A percentile compares a stretch with the other conserved stretches of the same genome.
Conservation (phyloP, 2,797 vertebrate species). For the Scarus forsteni region DNA sequence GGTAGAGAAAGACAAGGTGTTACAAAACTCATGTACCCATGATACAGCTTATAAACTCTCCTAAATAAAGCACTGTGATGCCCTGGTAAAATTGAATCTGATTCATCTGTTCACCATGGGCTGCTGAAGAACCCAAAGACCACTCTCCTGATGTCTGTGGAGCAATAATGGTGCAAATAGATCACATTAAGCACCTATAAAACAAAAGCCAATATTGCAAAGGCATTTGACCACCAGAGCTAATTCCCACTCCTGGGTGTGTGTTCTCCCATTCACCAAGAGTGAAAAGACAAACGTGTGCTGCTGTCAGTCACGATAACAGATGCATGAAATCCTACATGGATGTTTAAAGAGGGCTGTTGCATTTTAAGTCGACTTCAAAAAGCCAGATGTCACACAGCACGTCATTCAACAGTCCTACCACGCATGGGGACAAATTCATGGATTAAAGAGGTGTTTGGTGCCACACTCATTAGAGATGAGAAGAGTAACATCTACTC, state of each 20-base stretch:
- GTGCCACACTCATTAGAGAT: neutral
- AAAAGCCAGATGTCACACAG: slow-evolving; percentile 8
- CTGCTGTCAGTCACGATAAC: slow-evolving; percentile 28
- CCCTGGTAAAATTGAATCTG: neutral
- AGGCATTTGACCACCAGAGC: slow-evolving; percentile 38
- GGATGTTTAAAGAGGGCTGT: slow-evolving; percentile 18
- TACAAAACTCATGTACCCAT: no score
- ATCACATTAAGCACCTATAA: slow-evolving; percentile 51
- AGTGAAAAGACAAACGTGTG: slow-evolving; percentile 2
- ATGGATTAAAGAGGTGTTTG: neutral
- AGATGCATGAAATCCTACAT: slow-evolving; percentile 15
- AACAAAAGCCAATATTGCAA: slow-evolving; percentile 55
- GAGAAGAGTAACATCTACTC: slow-evolving; percentile 8
- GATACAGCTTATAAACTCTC: neutral
- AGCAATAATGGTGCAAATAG: slow-evolving; percentile 39
- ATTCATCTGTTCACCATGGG: neutral
- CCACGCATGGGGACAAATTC: slow-evolving; percentile 16
- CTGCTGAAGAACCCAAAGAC: slow-evolving; percentile 22
- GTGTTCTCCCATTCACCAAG: slow-evolving; percentile 10
- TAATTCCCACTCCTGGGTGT: slow-evolving; percentile 37
- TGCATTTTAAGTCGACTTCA: slow-evolving; percentile 19
- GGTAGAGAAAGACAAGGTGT: neutral
- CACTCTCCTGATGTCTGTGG: slow-evolving; percentile 43
- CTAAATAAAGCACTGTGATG: slow-evolving; percentile 12
- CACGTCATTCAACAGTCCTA: slow-evolving; percentile 4